phyloP scores from a whole-genome alignment of 2,888 invertebrate genomes.

The Cerastis leucographa region DNA sequence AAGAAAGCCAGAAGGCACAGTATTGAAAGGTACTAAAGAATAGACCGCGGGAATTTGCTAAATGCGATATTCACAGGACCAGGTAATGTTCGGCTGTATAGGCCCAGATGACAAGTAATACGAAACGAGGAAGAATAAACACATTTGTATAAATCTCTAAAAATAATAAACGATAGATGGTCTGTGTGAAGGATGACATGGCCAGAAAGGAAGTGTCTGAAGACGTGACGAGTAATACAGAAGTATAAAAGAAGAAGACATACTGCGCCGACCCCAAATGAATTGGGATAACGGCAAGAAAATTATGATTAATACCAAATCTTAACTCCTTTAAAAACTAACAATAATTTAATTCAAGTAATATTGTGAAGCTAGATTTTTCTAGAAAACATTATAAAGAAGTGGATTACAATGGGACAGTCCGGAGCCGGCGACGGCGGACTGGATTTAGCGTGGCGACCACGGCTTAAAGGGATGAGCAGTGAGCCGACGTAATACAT shows the following conservation, averaged over 20 bases:
- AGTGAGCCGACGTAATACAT: conserved; percentile 58
- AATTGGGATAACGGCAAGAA: too few species aligned
- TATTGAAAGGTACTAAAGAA: background rate
- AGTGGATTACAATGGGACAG: conserved; percentile 58
- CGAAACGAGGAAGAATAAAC: background rate
- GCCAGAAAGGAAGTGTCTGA: too few species aligned
- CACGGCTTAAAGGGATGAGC: conserved; percentile 55
- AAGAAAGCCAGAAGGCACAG: background rate
- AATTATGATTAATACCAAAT: background rate
- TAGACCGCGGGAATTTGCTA: background rate
- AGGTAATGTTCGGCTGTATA: background rate
- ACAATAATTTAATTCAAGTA: conserved; percentile 24
- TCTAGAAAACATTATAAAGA: conserved; percentile 52
- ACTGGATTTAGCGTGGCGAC: conserved; percentile 56
- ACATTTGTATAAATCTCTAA: background rate
- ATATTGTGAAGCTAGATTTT: conserved; percentile 55
- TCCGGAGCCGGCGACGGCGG: conserved; percentile 44
- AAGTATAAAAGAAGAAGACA: too few species aligned
- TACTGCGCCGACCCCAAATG: too few species aligned
- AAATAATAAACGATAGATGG: background rate
- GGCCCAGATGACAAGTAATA: background rate
- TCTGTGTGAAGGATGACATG: too few species aligned
- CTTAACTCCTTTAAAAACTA: conserved; percentile 10
- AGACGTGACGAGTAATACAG: too few species aligned
- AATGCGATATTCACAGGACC: background rate